Evolutionary conservation across 2,113 vertebrate species (phyloP).

Genomic region (Trematocara marginatum): DNA sequence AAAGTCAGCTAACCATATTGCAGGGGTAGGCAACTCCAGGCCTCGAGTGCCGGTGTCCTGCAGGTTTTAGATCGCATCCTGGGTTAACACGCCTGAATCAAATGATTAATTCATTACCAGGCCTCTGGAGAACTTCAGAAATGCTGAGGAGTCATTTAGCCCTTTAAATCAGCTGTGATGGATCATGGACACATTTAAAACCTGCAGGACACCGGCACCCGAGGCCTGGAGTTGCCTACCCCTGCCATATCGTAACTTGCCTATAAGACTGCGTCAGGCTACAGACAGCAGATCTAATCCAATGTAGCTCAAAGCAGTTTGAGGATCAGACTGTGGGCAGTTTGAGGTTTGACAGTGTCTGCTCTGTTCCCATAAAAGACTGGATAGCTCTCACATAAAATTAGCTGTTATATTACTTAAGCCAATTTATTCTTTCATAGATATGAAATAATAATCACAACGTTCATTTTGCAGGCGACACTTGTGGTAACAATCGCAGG

Average conservation of each 20-base stretch:
- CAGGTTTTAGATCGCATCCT: no score
- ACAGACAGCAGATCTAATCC: neutral
- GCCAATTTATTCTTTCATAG: neutral
- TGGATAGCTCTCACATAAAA: neutral
- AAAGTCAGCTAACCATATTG: neutral
- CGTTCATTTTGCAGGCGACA: neutral
- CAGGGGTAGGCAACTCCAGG: no score
- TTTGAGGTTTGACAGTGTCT: neutral
- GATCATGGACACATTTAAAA: no score
- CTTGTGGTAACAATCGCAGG: neutral
- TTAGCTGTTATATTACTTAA: neutral
- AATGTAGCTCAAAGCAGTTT: neutral
- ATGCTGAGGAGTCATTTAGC: no score
- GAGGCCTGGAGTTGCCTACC: no score
- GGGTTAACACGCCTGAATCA: no score
- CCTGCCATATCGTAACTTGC: neutral
- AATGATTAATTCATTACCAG: no score
- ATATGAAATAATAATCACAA: neutral
- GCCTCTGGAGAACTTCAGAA: no score
- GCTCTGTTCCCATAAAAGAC: neutral
- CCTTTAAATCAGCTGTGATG: no score
- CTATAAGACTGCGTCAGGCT: neutral
- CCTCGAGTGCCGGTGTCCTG: no score
- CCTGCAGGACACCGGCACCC: no score
- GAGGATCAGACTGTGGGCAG: neutral